These are phyloP conservation scores for Pseudomugil tenellus DNA, from an alignment of 2,797 vertebrate genomes.

Conservation along the genomic window DNA sequence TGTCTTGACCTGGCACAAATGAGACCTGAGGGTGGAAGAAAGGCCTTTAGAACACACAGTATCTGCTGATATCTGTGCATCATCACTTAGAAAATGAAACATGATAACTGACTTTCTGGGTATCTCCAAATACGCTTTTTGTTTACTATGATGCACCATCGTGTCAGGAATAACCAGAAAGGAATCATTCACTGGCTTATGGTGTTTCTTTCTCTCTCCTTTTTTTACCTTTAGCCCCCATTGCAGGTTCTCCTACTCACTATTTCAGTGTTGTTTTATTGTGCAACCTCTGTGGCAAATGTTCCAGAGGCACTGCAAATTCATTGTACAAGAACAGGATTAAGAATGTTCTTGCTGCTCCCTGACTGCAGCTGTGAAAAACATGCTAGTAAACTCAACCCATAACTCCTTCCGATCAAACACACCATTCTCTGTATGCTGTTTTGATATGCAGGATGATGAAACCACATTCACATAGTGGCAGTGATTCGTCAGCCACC, in stretches of 20 bases:
- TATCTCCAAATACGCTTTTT: neutral
- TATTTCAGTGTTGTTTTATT: neutral
- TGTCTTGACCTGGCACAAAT: no score
- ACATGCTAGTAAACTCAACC: neutral
- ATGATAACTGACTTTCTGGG: neutral
- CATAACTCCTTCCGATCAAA: slow-evolving; percentile 33
- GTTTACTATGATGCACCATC: neutral
- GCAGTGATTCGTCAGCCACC: slow-evolving; percentile 50
- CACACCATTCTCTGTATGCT: slow-evolving; percentile 16
- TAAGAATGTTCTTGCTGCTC: neutral
- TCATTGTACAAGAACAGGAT: neutral
- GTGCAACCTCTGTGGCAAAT: neutral
- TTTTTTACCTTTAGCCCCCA: neutral
- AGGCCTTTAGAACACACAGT: no score
- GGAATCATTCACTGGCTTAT: neutral
- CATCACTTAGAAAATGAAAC: no score
- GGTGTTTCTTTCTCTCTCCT: no score
- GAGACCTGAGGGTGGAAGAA: no score
- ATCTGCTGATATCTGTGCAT: no score
- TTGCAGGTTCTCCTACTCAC: neutral
- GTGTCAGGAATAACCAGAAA: neutral
- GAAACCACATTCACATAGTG: slow-evolving; percentile 46
- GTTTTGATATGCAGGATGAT: slow-evolving; percentile 42
- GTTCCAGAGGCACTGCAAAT: neutral
- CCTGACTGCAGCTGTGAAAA: neutral